phyloP scores from a whole-genome alignment of 2,113 vertebrate genomes.

The Scortum barcoo region DNA sequence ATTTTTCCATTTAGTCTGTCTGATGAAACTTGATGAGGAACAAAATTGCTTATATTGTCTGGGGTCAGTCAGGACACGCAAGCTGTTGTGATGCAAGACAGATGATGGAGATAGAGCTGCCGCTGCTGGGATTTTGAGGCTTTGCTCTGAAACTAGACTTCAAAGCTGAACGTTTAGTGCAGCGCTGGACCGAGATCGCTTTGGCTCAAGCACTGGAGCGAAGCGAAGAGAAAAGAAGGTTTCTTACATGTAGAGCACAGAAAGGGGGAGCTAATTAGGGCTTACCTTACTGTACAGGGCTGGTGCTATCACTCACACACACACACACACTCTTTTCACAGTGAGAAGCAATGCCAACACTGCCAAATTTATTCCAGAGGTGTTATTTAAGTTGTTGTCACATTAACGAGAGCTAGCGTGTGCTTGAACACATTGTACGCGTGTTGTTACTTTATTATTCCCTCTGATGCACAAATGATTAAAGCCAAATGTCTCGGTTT shows the following conservation, averaged over 20 bases:
- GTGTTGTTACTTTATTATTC: background rate
- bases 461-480: background rate
- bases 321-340: background rate
- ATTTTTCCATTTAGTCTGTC: conserved; percentile 7
- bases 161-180: conserved; percentile 35
- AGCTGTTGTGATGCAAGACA: background rate
- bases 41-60: background rate
- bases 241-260: conserved; percentile 34
- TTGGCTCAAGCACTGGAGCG: conserved; percentile 15
- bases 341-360: conserved; percentile 4
- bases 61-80: conserved; percentile 10
- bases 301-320: background rate
- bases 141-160: conserved; percentile 30
- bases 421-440: background rate
- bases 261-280: conserved; percentile 52
- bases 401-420: background rate
- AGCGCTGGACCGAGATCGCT: background rate
- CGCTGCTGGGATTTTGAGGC: conserved; percentile 1
- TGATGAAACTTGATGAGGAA: conserved; percentile 31
- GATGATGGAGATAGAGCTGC: background rate
- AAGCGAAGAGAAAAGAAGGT: background rate
- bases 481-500: background rate
- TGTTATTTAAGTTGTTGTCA: conserved; percentile 6
- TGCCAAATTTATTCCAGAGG: conserved; percentile 27
- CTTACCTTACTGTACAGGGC: background rate